phyloP scores from a whole-genome alignment of 1,140 invertebrate species.

The Hermatobates lingyangjiaoensis region DNA sequence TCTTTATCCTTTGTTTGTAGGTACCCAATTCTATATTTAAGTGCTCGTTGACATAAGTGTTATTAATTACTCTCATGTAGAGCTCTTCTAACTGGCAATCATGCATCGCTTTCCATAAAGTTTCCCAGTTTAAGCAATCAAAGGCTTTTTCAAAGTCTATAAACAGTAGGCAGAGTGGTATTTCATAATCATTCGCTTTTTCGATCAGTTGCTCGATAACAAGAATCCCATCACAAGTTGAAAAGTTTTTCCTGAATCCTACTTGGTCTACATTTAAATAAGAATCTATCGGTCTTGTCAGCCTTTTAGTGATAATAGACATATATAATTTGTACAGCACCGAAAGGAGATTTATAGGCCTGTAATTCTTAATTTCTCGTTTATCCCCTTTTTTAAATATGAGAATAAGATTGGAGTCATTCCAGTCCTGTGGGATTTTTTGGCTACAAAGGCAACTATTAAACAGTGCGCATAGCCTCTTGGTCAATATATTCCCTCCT shows the following conservation, averaged over 20 bases:
- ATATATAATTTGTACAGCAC: slow-evolving; percentile 13
- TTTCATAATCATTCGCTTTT: neutral
- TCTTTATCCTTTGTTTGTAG: neutral
- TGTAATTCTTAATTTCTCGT: slow-evolving; percentile 10
- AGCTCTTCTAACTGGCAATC: neutral
- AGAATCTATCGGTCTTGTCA: slow-evolving; percentile 6
- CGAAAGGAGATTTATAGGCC: slow-evolving; percentile 10
- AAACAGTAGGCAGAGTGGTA: neutral
- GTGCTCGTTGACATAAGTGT: neutral
- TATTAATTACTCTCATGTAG: neutral
- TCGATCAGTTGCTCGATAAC: neutral
- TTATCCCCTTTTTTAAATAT: slow-evolving; percentile 11
- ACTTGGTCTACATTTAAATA: neutral
- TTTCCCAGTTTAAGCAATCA: neutral
- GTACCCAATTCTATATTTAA: neutral
- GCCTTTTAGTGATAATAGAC: slow-evolving; percentile 9
- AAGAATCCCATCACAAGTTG: neutral
- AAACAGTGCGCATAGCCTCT: slow-evolving; percentile 9
- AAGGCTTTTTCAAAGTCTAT: slow-evolving; percentile 1
- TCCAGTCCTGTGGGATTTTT: slow-evolving; percentile 14
- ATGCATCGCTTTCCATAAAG: neutral
- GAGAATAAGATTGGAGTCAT: slow-evolving; percentile 8
- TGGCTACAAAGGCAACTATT: slow-evolving; percentile 11
- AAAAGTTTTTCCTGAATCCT: slow-evolving; percentile 6
- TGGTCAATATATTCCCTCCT: slow-evolving; percentile 7